Conservation (phyloP, 2,888 invertebrate species). For the Zeuzera pyrina region DNA sequence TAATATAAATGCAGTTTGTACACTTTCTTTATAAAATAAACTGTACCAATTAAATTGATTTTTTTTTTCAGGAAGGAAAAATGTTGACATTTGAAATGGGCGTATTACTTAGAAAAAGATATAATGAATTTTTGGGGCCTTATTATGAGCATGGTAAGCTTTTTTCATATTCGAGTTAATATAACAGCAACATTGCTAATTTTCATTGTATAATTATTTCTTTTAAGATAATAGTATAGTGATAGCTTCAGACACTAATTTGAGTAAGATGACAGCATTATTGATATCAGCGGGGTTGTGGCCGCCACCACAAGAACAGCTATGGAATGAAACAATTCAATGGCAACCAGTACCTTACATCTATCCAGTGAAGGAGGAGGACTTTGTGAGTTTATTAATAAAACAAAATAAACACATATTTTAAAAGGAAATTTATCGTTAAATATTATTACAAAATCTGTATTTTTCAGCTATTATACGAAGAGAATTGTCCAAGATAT, state of each 20-base stretch:
- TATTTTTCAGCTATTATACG: conserved; percentile 50
- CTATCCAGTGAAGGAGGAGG: conserved; percentile 45
- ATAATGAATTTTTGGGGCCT: conserved; percentile 62
- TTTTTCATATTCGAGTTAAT: too few species aligned
- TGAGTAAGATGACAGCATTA: conserved; percentile 83
- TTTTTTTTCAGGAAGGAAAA: conserved; percentile 65
- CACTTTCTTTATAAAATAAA: too few species aligned
- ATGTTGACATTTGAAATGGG: conserved; percentile 71
- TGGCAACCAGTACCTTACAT: conserved; percentile 77
- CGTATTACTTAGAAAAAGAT: conserved; percentile 65
- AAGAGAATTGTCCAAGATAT: conserved; percentile 62
- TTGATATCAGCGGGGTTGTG: conserved; percentile 81
- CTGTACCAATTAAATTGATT: too few species aligned
- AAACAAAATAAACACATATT: not conserved
- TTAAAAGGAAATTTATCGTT: not conserved
- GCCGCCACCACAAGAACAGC: conserved; percentile 66
- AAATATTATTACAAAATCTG: not conserved
- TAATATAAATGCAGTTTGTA: too few species aligned
- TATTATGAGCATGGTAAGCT: conserved; percentile 50
- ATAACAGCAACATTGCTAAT: too few species aligned
- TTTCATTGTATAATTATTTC: not conserved
- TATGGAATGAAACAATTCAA: conserved; percentile 69
- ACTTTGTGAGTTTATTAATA: conserved; percentile 46
- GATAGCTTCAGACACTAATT: conserved; percentile 79
- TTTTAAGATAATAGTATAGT: conserved; percentile 51